A percentile compares a stretch with the other conserved stretches of the same genome.
These are phyloP conservation scores for Dicrurus megarhynchus DNA, from an alignment of 2,113 vertebrate genomes.

Conservation along the genomic window DNA sequence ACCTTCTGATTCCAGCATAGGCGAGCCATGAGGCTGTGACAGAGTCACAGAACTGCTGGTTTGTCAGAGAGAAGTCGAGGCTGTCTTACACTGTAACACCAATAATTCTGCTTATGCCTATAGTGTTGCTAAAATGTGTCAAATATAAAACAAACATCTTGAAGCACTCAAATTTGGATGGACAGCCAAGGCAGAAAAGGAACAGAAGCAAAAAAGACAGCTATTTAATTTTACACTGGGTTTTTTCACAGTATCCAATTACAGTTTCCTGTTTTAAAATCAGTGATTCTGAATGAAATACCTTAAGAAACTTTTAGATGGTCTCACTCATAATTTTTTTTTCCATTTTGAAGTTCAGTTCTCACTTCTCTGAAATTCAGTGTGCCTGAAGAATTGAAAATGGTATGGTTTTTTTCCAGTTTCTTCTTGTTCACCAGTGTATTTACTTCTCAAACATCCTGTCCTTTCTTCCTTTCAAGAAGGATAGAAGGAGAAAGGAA, in stretches of 20 bases:
- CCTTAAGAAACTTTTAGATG: not conserved
- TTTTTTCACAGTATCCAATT: not conserved
- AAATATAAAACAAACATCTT: not conserved
- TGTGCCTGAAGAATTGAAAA: not conserved
- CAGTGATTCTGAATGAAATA: not conserved
- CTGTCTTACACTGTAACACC: not conserved
- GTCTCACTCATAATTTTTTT: not conserved
- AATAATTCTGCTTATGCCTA: not conserved
- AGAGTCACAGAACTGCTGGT: not conserved
- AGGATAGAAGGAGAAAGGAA: not conserved
- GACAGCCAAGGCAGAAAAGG: not conserved
- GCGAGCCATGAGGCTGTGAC: not conserved
- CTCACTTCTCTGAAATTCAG: not conserved
- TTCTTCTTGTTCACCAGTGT: not conserved
- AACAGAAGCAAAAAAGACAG: not conserved
- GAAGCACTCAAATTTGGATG: not conserved
- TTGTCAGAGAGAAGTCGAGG: not conserved
- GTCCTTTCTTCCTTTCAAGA: not conserved
- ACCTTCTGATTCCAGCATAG: not conserved
- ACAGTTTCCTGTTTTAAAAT: not conserved
- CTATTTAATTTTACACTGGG: not conserved
- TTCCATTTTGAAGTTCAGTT: not conserved
- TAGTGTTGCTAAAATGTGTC: not conserved
- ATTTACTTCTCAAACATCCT: not conserved
- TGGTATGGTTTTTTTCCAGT: not conserved